Percentiles rank a stretch among this genome's conserved stretches.
Evolutionary conservation across 2,888 invertebrate species (phyloP).

Genomic region (Torymus auratus): DNA sequence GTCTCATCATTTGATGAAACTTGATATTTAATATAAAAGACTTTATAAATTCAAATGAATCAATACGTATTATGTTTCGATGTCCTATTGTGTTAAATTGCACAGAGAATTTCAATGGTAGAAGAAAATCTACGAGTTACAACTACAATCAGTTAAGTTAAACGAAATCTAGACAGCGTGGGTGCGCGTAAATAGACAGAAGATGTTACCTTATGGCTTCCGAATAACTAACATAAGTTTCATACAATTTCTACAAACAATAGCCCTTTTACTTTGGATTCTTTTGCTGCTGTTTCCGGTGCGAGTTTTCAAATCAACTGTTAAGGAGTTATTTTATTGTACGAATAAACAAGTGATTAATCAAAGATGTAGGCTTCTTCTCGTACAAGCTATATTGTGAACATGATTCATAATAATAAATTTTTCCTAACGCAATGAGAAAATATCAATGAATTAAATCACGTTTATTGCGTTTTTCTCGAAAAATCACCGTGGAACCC

Average conservation of each 20-base stretch:
- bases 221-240: conserved; percentile 16
- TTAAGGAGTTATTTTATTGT: too few relatives aligned
- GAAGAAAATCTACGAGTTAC: conserved; percentile 1
- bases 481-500: too few relatives aligned
- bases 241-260: not conserved
- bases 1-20: too few relatives aligned
- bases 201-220: conserved; percentile 3
- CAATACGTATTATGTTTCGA: not conserved
- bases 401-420: too few relatives aligned
- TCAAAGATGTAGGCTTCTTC: too few relatives aligned
- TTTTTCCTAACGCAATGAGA: too few relatives aligned
- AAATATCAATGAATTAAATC: too few relatives aligned
- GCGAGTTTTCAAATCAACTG: not conserved
- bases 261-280: not conserved
- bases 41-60: not conserved
- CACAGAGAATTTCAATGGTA: conserved; percentile 6
- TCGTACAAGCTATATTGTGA: too few relatives aligned
- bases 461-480: too few relatives aligned
- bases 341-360: too few relatives aligned
- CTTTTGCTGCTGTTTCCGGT: conserved; percentile 10
- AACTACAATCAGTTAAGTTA: conserved; percentile 21
- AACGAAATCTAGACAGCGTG: not conserved
- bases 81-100: not conserved
- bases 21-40: too few relatives aligned
- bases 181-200: conserved; percentile 11